Evolutionary conservation across 37 sponge, comb jelly and placozoan species (phyloP).

Genomic region (Cladorhizidae sp.): DNA sequence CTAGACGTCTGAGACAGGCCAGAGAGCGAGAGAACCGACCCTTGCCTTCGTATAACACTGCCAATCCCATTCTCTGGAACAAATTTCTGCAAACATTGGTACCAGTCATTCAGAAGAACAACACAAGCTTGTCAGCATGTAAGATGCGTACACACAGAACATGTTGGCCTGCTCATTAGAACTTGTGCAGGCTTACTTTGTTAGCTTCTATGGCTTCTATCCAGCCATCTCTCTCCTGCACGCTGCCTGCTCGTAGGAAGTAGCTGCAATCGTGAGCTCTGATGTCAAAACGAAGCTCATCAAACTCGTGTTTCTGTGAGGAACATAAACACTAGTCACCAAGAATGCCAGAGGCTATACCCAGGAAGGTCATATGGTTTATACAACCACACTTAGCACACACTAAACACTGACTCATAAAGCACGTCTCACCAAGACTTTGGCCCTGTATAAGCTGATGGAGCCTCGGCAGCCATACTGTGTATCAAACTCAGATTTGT

Average conservation of each 20-base stretch:
- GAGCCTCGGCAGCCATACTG: slow-evolving; percentile 91
- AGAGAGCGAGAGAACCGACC: slow-evolving; percentile 82
- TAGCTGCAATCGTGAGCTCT: slow-evolving; percentile 76
- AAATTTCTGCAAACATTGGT: slow-evolving; percentile 30
- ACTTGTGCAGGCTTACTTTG: slow-evolving; percentile 36
- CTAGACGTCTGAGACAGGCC: slow-evolving; percentile 77
- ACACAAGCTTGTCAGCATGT: too few species aligned
- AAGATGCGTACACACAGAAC: too few species aligned
- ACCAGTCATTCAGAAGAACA: background rate
- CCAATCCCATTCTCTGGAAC: slow-evolving; percentile 63
- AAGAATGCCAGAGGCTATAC: background rate
- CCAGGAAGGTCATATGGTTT: background rate
- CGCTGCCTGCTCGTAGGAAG: slow-evolving; percentile 73
- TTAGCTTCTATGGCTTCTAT: slow-evolving; percentile 81
- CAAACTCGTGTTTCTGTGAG: slow-evolving; percentile 87
- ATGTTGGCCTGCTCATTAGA: too few species aligned
- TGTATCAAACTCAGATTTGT: slow-evolving; percentile 85
- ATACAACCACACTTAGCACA: background rate
- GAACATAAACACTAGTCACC: background rate
- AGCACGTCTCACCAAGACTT: slow-evolving; percentile 52
- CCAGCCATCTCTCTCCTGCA: slow-evolving; percentile 77
- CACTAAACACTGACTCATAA: background rate
- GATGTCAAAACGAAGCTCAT: slow-evolving; percentile 88
- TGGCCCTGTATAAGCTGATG: slow-evolving; percentile 70
- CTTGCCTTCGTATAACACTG: slow-evolving; percentile 64